Conservation (phyloP, 1,140 invertebrate species). For the Rhagoletis zephyria region DNA sequence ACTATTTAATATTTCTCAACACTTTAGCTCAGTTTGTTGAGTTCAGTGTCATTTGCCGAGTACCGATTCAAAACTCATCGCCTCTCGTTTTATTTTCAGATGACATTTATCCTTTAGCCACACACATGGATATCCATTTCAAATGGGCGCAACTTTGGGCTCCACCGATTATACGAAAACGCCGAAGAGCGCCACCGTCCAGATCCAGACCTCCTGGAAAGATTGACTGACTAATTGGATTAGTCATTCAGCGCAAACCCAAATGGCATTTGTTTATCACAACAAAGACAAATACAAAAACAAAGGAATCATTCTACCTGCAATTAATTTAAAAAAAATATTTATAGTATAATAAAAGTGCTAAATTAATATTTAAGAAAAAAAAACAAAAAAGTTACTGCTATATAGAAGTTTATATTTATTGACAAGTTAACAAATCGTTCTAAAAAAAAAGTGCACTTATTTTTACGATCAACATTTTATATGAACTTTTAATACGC, state of each 20-base stretch:
- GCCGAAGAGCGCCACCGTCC: conserved; percentile 55
- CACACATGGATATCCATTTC: conserved; percentile 56
- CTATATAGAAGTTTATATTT: conserved; percentile 24
- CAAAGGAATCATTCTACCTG: conserved; percentile 40
- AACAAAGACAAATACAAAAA: neutral
- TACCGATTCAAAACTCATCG: neutral
- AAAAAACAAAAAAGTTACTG: neutral
- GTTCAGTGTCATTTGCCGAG: neutral
- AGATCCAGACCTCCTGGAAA: conserved; percentile 57
- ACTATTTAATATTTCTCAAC: neutral
- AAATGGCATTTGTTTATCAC: conserved; percentile 8
- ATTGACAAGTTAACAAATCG: neutral
- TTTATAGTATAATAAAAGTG: conserved; percentile 7
- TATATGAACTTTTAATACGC: conserved; percentile 6
- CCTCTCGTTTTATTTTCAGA: conserved; percentile 50
- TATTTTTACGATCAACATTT: conserved; percentile 23
- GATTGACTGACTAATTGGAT: neutral
- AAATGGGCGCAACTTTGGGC: conserved; percentile 43
- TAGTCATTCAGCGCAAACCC: neutral
- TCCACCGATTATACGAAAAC: conserved; percentile 55
- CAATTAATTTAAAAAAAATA: conserved; percentile 2
- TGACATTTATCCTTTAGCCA: conserved; percentile 40
- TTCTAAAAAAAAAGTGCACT: conserved; percentile 28
- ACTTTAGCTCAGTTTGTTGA: neutral
- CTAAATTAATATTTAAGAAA: conserved; percentile 44